Evolutionary conservation across 2,888 invertebrate genomes (phyloP).

Genomic region (Heliconius hortense): DNA sequence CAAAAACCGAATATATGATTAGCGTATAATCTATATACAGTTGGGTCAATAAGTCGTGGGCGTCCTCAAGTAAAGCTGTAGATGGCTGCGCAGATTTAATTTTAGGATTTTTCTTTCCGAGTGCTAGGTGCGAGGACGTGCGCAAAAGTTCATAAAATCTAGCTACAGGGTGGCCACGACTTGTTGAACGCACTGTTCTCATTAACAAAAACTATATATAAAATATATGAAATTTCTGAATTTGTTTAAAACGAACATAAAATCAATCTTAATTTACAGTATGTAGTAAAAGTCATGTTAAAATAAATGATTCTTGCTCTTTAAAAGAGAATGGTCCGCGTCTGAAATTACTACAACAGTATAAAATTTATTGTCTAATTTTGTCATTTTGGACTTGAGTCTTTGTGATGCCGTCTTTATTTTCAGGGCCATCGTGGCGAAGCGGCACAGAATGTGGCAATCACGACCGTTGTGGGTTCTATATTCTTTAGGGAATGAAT

Average conservation of each 20-base stretch:
- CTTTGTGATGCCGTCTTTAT: neutral
- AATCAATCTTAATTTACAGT: neutral
- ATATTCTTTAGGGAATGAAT: neutral
- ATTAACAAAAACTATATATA: neutral
- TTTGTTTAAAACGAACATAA: neutral
- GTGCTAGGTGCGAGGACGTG: too few species aligned
- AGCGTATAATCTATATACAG: too few species aligned
- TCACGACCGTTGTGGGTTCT: neutral
- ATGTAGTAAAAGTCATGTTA: neutral
- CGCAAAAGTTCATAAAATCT: too few species aligned
- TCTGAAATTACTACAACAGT: neutral
- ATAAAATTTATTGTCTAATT: neutral
- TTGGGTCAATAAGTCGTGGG: too few species aligned
- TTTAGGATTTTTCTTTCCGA: too few species aligned
- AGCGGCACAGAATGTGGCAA: neutral
- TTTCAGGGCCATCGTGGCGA: neutral
- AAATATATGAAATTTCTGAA: too few species aligned
- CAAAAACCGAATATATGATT: too few species aligned
- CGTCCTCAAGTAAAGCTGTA: too few species aligned
- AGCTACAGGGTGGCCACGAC: too few species aligned
- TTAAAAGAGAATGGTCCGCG: neutral
- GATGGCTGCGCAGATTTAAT: too few species aligned
- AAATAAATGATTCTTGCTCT: constrained; percentile 3
- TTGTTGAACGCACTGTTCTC: neutral
- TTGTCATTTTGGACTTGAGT: neutral